Percentiles rank a stretch among this genome's conserved stretches.
These are phyloP conservation scores for Cyprinodon brontotheroides DNA, from an alignment of 2,113 vertebrate species.

Conservation along the genomic window DNA sequence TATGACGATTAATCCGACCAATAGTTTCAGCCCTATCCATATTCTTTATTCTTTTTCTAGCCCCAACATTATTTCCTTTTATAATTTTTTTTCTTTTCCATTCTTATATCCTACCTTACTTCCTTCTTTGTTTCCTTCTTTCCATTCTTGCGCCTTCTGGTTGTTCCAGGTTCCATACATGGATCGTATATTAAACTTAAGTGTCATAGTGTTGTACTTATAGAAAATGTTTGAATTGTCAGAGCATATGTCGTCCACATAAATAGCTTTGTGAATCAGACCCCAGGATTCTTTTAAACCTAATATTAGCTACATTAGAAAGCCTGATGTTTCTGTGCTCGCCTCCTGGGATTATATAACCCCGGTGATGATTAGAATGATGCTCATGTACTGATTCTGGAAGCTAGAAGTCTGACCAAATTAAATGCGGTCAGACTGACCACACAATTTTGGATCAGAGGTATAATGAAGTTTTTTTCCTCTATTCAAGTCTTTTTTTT, in stretches of 20 bases:
- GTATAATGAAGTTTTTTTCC: conserved; percentile 32
- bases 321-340: conserved; percentile 3
- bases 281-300: background rate
- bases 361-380: background rate
- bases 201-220: background rate
- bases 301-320: conserved; percentile 18
- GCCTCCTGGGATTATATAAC: conserved; percentile 6
- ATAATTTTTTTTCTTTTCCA: background rate
- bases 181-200: background rate
- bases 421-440: background rate
- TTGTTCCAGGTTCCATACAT: background rate
- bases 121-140: background rate
- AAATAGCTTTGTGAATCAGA: background rate
- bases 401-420: background rate
- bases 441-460: conserved; percentile 13
- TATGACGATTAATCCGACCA: too few relatives aligned
- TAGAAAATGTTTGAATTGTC: background rate
- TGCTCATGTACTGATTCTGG: background rate
- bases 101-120: conserved; percentile 30
- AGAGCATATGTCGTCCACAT: background rate
- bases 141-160: background rate
- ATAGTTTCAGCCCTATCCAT: too few relatives aligned
- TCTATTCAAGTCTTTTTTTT: conserved; percentile 47
- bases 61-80: background rate
- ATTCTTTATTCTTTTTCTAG: background rate